Evolutionary conservation across 2,113 vertebrate genomes (phyloP).

Genomic region (Orthonyx spaldingii): DNA sequence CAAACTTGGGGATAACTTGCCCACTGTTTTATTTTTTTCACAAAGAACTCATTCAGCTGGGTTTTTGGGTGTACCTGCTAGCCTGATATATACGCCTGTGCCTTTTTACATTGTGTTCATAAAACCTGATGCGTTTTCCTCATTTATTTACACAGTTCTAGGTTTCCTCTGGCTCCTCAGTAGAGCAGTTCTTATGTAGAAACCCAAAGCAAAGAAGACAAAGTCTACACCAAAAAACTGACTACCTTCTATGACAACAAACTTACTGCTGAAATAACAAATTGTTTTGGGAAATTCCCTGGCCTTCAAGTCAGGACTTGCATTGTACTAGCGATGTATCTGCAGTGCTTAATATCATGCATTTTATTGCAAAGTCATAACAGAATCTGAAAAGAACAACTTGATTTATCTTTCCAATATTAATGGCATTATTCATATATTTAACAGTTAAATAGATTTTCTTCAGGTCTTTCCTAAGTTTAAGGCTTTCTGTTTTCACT

Average conservation of each 20-base stretch:
- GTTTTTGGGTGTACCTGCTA: background rate
- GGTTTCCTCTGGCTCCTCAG: background rate
- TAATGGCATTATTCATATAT: constrained; percentile 12
- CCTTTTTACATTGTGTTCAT: background rate
- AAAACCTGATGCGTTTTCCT: background rate
- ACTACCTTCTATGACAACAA: background rate
- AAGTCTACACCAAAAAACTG: background rate
- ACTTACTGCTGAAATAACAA: background rate
- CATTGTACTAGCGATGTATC: background rate
- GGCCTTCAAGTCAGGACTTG: background rate
- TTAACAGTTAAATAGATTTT: constrained; percentile 45
- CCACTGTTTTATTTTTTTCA: background rate
- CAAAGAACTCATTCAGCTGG: background rate
- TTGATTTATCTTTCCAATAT: constrained; percentile 4
- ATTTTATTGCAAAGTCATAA: constrained; percentile 13
- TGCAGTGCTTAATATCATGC: background rate
- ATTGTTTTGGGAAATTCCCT: background rate
- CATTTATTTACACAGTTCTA: background rate
- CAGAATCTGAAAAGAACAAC: background rate
- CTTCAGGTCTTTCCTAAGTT: constrained; percentile 36
- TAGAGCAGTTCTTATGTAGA: background rate
- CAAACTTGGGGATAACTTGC: background rate
- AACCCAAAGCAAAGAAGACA: background rate
- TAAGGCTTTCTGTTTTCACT: constrained; percentile 67
- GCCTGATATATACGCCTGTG: fast-evolving